Base-by-base conservation (phyloP, 2,888 invertebrate genomes). In the Pristionchus fissidentatus region DNA sequence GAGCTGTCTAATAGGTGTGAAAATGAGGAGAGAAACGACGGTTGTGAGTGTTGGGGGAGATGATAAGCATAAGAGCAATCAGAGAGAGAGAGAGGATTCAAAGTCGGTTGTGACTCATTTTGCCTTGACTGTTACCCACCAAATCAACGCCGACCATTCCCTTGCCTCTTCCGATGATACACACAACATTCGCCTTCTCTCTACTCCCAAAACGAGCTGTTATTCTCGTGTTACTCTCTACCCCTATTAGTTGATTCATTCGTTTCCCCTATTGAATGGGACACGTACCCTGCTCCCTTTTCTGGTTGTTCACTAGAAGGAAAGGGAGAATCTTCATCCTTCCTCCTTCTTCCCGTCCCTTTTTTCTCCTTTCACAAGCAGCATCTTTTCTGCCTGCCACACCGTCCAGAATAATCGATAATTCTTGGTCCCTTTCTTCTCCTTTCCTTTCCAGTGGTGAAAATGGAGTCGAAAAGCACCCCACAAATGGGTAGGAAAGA, bases 51-150 rank as follows among this genome's bases (percentile, higher is more conserved):
- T 66, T 66, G 35, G 66, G 8, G 66, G 66, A 66, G 66, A 66
- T 66, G 66, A 66, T 66, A 66, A 66, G 66, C 35, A 66, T 66
- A 66, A 66, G 66, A 66, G 66, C 66, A 66, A 66, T 66, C 66
- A 66, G 66, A 66, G 38, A 66, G 66, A 38, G 38, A 66, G 66
- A 66, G 38, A 66, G 66, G 66, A 66, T 43, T 46, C 75, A 46
- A 75, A 29, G 75, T 75, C 46, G 75, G 29, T 32, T 32, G 75
- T 43, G 75, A 78, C 35, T 78, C 78, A 41, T 38, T 52, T 41
- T 55, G 52, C 55, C 78, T n/a, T n/a, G n/a, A n/a, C 49, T 55
- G 35, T 78, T 41, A 35, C 41, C 78, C 55, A 26, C 55, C 55
- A 35, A 35, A 41, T 41, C 38, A 35, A 35, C 78, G 52, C 29